Evolutionary conservation across 2,113 vertebrate species (phyloP), one percentile per base, ranked within the genome.

Genomic region (Dromas ardeola): DNA sequence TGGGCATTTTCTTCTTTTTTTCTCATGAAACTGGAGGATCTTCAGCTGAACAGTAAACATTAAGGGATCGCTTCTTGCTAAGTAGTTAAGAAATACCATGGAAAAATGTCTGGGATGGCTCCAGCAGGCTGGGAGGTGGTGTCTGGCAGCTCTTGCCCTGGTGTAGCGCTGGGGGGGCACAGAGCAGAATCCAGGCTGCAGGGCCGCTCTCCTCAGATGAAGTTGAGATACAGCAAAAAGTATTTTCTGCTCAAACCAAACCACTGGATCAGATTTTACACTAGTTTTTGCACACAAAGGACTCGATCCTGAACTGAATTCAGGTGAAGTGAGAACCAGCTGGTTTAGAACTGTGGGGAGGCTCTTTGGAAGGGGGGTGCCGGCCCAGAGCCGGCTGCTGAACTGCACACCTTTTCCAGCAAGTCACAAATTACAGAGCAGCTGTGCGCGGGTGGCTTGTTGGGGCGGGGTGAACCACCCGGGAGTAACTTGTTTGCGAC

Each of bases 231-330:
- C 58, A 3, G 38, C 32, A 16, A 13, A 7, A 36, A 2, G 6
- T 2, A 3, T 8, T 32, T 36, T 11, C 26, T 9, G 58, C 59
- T 42, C 26, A 8, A 12, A 1, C 13, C 15, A 3, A 7, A 3
- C 6, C 15, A 1, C 0, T 10, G 21, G 3, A 9, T 4, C 16
- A 2, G 36, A 1, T 49, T 42, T 11, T 20, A 12, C n/a, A 0
- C 23, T 2, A 5, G 5, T 7, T 11, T 22, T 1, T 1, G 47
- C 59, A 18, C 3, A 0, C 1, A 0, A 20, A 25, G 11, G 27
- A 20, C 27, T 32, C 19, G 5, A 6, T 16, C 47, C 70, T 9
- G 13, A 38, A 10, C 11, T 2, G 52, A 23, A 47, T 13, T 13
- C 36, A 5, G 45, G 36, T 4, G 34, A 19, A 30, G 10, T 1